phyloP scores from a whole-genome alignment of 2,888 invertebrate species.

The Lydus trimaculatus region DNA sequence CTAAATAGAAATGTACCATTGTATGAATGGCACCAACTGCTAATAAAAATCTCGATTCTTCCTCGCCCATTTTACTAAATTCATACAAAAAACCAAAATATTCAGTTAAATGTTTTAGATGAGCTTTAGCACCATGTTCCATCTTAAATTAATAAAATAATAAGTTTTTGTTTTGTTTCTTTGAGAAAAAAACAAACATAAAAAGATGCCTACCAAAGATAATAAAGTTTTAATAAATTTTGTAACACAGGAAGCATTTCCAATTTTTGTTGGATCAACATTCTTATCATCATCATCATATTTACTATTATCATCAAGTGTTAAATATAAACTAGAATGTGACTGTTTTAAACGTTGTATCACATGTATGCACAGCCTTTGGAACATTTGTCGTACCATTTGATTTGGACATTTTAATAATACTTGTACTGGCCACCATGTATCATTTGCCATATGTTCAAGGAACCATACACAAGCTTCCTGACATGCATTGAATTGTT shows the following conservation, averaged over 20 bases:
- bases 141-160: constrained; percentile 58
- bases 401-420: constrained; percentile 96
- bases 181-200: background rate
- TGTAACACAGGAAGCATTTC: constrained; percentile 88
- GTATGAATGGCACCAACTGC: constrained; percentile 87
- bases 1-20: constrained; percentile 92
- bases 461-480: constrained; percentile 92
- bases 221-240: constrained; percentile 90
- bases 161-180: background rate
- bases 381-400: constrained; percentile 97
- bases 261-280: constrained; percentile 65
- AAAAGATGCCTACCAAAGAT: constrained; percentile 70
- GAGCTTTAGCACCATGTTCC: constrained; percentile 88
- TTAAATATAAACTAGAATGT: constrained; percentile 69
- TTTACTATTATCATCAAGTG: constrained; percentile 65
- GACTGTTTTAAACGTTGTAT: constrained; percentile 82
- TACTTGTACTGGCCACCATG: constrained; percentile 94
- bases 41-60: constrained; percentile 87
- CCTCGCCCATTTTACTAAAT: constrained; percentile 95
- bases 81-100: constrained; percentile 92
- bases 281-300: constrained; percentile 61
- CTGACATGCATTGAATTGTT: constrained; percentile 91
- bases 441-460: constrained; percentile 90
- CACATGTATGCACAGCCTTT: constrained; percentile 92
- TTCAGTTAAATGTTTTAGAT: constrained; percentile 88